A percentile compares a stretch with the other conserved stretches of the same genome.
Evolutionary conservation across 2,113 vertebrate genomes (phyloP).

Genomic region (Callopanchax toddi): DNA sequence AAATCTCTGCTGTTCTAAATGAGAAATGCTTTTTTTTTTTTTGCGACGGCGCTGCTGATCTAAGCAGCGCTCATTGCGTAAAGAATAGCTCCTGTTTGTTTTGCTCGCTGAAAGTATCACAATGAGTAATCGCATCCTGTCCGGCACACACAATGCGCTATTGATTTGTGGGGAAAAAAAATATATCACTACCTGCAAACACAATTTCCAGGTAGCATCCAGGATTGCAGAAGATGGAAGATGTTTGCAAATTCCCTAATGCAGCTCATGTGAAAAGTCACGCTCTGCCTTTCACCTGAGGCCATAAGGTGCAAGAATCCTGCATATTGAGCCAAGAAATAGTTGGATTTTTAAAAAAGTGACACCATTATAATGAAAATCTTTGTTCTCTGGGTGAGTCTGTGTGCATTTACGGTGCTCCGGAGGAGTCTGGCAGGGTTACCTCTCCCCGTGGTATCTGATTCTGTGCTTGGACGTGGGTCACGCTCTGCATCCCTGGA

Average conservation of each 20-base stretch:
- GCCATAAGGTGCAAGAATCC: conserved; percentile 47
- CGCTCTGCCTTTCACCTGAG: conserved; percentile 18
- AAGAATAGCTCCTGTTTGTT: conserved; percentile 66
- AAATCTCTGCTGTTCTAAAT: conserved; percentile 57
- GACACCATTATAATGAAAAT: conserved; percentile 52
- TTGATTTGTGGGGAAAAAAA: conserved; percentile 33
- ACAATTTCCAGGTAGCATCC: conserved; percentile 24
- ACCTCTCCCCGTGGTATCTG: conserved; percentile 32
- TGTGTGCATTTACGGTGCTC: too few species aligned
- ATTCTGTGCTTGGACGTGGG: conserved; percentile 46
- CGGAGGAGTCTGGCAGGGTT: conserved; percentile 50
- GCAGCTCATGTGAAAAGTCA: conserved; percentile 23
- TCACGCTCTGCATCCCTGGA: conserved; percentile 43
- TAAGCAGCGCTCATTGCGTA: conserved; percentile 59
- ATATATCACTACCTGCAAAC: conserved; percentile 33
- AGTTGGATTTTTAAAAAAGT: conserved; percentile 28
- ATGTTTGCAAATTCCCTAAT: conserved; percentile 4
- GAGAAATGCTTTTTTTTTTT: conserved; percentile 55
- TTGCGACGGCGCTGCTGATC: conserved; percentile 53
- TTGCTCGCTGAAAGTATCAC: conserved; percentile 45
- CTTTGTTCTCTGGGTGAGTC: too few species aligned
- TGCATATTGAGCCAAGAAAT: conserved; percentile 23
- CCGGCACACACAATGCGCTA: conserved; percentile 36
- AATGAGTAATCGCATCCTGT: conserved; percentile 56
- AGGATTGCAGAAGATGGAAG: conserved; percentile 1